Evolutionary conservation across 1,140 invertebrate species (phyloP), one percentile per base, ranked within the genome.

Genomic region (Monomorium pharaonis): DNA sequence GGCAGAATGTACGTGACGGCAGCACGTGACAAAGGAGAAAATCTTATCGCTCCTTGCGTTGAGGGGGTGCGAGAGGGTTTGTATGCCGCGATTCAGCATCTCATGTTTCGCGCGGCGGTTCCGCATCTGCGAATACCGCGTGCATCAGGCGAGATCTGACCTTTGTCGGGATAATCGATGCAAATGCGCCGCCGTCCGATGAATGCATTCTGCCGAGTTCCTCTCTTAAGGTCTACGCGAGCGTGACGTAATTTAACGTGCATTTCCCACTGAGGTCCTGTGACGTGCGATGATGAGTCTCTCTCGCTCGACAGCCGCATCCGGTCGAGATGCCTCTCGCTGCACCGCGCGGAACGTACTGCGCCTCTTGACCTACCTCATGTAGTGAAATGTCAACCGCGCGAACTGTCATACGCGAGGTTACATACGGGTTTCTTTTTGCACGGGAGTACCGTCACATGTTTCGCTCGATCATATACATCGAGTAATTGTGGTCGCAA

Each of bases 91-190:
- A n/a, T n/a, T n/a, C n/a, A n/a, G n/a, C n/a, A n/a, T n/a, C n/a
- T n/a, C n/a, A n/a, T 24, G 56, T 14, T 37, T 4, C 51, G 2
- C 18, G 16, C 44, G 37, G 14, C 27, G 18, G 12, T 54, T 7
- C 37, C 16, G 30, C 14, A 33, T 75, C 18, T 47, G 33, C 37
- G 42, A 51, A n/a, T 18, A 42, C 56, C 21, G 21, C 56, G 42
- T 21, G 44, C 24, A 33, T 37, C 81, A 84, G 44, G 9, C 56
- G 51, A 16, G 81, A 78, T 76, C 44, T 84, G 62, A 85, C 84
- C 84, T 85, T 85, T 85, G 49, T 56, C 30, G 49, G 75, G 42
- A 80, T 81, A 81, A 81, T 81, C 47, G 62, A 85, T 85, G 74
- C 84, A 85, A 85, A 85, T 58, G 83, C 72, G 58, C 30, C 33